phyloP scores from a whole-genome alignment of 2,113 vertebrate species.

The Anarhynchus alexandrinus region DNA sequence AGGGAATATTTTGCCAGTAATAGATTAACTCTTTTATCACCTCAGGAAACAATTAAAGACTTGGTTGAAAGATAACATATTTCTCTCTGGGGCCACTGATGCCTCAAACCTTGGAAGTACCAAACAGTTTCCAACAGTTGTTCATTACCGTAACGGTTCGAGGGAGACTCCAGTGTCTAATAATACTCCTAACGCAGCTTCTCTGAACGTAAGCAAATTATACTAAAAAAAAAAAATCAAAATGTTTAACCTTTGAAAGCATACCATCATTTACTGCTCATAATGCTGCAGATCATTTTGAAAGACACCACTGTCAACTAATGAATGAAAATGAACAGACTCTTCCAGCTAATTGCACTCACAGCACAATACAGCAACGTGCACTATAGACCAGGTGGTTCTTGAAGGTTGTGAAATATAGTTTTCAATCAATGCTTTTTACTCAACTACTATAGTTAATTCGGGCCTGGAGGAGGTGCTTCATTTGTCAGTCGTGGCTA shows the following conservation, averaged over 20 bases:
- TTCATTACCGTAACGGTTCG: neutral
- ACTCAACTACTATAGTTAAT: neutral
- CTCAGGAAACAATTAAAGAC: neutral
- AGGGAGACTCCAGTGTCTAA: neutral
- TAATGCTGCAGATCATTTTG: neutral
- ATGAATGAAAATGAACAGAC: neutral
- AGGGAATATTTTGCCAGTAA: neutral
- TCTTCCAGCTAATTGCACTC: neutral
- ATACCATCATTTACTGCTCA: neutral
- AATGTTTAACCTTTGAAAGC: neutral
- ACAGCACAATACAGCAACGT: neutral
- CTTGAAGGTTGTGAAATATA: neutral
- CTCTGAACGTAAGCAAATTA: neutral
- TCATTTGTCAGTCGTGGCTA: fast-evolving
- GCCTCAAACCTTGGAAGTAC: neutral
- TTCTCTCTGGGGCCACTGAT: neutral
- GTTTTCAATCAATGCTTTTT: neutral
- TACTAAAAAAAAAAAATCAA: neutral
- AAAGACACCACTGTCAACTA: neutral
- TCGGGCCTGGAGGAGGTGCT: neutral
- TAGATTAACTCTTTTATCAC: neutral
- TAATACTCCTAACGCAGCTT: neutral
- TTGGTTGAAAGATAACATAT: neutral
- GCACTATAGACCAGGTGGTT: neutral
- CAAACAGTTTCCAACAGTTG: neutral